These are phyloP conservation scores for Melieria omissa DNA, from an alignment of 2,888 invertebrate genomes.

Conservation along the genomic window DNA sequence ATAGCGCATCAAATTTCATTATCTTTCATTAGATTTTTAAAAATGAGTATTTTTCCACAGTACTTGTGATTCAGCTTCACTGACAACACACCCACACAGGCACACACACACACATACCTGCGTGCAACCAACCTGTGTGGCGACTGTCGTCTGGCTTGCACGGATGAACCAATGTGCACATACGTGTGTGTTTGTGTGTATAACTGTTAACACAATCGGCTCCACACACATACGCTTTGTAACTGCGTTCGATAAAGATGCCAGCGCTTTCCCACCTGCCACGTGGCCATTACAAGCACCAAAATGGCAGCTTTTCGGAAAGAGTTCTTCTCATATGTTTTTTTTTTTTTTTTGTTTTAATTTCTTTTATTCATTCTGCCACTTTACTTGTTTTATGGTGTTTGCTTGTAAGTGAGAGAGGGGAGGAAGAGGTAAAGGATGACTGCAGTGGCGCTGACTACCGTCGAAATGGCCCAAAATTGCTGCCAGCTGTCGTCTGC, in stretches of 20 bases:
- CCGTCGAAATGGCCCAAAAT: background rate
- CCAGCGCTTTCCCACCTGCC: background rate
- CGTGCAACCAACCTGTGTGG: background rate
- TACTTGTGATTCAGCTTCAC: background rate
- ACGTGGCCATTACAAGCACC: background rate
- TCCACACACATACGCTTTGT: background rate
- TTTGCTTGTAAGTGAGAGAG: background rate
- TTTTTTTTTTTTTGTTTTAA: too few species aligned
- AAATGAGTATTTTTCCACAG: slow-evolving; percentile 36
- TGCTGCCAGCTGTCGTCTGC: background rate
- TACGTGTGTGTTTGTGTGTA: slow-evolving; percentile 1
- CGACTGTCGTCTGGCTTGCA: background rate
- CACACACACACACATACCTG: background rate
- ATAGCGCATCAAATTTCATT: slow-evolving; percentile 57
- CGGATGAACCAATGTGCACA: background rate
- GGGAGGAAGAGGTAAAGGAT: background rate
- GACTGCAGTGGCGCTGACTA: slow-evolving; percentile 3
- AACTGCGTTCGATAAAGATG: background rate
- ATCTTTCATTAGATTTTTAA: slow-evolving; percentile 59
- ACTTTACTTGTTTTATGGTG: background rate
- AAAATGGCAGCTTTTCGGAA: background rate
- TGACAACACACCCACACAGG: too few species aligned
- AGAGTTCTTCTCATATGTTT: background rate
- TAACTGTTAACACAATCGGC: background rate
- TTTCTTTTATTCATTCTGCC: too few species aligned